Conservation (phyloP, 2,113 vertebrate species). For the Labrus mixtus region DNA sequence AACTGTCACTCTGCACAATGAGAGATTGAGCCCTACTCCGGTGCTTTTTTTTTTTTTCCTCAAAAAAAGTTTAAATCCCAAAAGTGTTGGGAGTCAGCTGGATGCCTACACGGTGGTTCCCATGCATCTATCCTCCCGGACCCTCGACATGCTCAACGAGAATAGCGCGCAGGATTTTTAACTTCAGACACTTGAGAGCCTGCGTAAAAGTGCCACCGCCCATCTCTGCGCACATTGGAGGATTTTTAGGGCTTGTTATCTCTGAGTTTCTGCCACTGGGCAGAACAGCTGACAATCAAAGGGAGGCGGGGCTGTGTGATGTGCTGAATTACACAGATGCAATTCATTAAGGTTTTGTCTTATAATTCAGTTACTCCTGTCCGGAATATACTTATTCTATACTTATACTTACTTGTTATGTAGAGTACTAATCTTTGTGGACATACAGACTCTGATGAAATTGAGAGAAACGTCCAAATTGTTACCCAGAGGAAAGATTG, state of each 20-base stretch:
- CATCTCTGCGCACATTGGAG: slow-evolving; percentile 76
- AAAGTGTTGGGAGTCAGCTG: slow-evolving; percentile 41
- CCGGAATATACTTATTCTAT: too few relatives aligned
- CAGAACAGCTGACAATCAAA: slow-evolving; percentile 45
- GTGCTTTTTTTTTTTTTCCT: neutral
- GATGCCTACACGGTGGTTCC: slow-evolving; percentile 47
- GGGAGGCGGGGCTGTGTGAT: slow-evolving; percentile 25
- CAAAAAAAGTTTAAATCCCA: slow-evolving; percentile 23
- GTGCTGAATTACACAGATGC: slow-evolving; percentile 3
- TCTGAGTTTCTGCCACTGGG: slow-evolving; percentile 48
- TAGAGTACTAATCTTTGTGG: neutral
- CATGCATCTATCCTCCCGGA: slow-evolving; percentile 33
- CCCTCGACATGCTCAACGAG: slow-evolving; percentile 63
- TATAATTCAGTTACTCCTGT: slow-evolving; percentile 2
- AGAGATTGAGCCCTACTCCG: neutral
- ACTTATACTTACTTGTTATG: too few relatives aligned
- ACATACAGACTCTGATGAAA: slow-evolving; percentile 16
- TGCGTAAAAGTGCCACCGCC: slow-evolving; percentile 68
- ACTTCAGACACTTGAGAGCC: slow-evolving; percentile 75
- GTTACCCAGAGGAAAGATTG: neutral
- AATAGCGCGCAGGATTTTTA: slow-evolving; percentile 81
- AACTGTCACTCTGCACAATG: slow-evolving; percentile 7
- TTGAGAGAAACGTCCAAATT: slow-evolving; percentile 7
- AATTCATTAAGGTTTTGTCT: neutral
- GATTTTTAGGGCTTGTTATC: slow-evolving; percentile 41